These are phyloP conservation scores for Drosophila insularis DNA, from an alignment of 1,140 invertebrate genomes.

Conservation along the genomic window DNA sequence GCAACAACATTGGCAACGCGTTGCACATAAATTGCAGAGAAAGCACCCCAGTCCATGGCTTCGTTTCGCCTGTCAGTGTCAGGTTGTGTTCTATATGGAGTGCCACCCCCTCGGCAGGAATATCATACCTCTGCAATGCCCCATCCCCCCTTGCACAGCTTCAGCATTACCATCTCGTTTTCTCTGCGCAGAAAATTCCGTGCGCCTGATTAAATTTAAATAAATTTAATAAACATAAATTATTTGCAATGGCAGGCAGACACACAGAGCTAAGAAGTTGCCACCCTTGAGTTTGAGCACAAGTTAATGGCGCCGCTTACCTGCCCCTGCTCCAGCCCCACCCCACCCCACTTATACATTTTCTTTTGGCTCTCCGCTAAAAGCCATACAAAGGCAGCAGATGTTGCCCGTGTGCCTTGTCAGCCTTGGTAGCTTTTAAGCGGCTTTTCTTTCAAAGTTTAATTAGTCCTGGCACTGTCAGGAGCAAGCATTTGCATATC, in stretches of 20 bases:
- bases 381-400: slow-evolving; percentile 71
- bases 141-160: background rate
- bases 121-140: background rate
- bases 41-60: slow-evolving; percentile 51
- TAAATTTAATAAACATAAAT: slow-evolving; percentile 82
- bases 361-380: slow-evolving; percentile 40
- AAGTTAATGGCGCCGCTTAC: slow-evolving; percentile 70
- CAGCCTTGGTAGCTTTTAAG: slow-evolving; percentile 48
- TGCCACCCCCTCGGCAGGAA: slow-evolving; percentile 30
- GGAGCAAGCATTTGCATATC: slow-evolving; percentile 67
- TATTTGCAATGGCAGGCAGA: slow-evolving; percentile 68
- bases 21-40: slow-evolving; percentile 76
- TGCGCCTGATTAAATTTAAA: slow-evolving; percentile 81
- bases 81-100: slow-evolving; percentile 27
- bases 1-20: slow-evolving; percentile 65
- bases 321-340: slow-evolving; percentile 36
- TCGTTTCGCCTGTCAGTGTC: slow-evolving; percentile 19
- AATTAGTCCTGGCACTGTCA: slow-evolving; percentile 64
- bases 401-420: slow-evolving; percentile 63
- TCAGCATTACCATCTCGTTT: slow-evolving; percentile 6
- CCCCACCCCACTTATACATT: background rate
- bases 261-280: slow-evolving; percentile 32
- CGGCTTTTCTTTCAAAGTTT: slow-evolving; percentile 75
- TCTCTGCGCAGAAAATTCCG: slow-evolving; percentile 29
- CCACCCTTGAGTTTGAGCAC: slow-evolving; percentile 50